Evolutionary conservation across 2,797 vertebrate species (phyloP), one percentile per base, ranked within the genome.

Genomic region (Pitangus sulphuratus): DNA sequence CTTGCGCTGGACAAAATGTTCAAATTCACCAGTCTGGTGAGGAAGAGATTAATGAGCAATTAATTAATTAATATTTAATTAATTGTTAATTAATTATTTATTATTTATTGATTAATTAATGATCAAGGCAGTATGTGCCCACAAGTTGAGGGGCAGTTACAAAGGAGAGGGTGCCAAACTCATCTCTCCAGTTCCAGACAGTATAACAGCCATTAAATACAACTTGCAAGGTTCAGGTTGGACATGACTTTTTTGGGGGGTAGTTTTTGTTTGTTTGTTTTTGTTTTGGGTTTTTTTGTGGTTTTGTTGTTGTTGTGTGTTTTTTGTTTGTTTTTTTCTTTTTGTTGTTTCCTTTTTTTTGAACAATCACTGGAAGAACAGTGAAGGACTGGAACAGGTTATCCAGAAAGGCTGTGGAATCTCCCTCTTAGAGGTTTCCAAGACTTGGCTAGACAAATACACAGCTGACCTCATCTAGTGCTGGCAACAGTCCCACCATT

Each of bases 401-500:
- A 70, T 47, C 25, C 40, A 80, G 51, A 85, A 80, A 74, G 11
- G 10, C 50, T 54, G 21, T 51, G 60, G 60, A 87, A 70, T 77
- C 68, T 74, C 64, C 56, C 18, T 66, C 50, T 80, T 21, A 82
- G 37, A 82, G 13, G 25, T 65, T 58, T 89, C 93, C 51, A 88
- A 19, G 48, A 64, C 37, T 56, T 91, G 79, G 79, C 79, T 54
- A 77, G 64, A 85, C 19, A 78, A 82, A 58, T 53, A 65, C 77
- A 69, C 3, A 44, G 56, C 48, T 91, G 79, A 91, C 24, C 56
- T 94, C 76, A 91, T 72, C 35, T 44, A 85, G 18, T 44, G 35
- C 82, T 91, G 90, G 85, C 76, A 90, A 83, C 12, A 85, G 31
- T 15, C 47, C 42, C 64, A 87, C 12, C n/a, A 61, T 33, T 54